A percentile compares a stretch with the other conserved stretches of the same genome.
Evolutionary conservation across 1,140 invertebrate species (phyloP).

Genomic region (Hypothenemus hampei): DNA sequence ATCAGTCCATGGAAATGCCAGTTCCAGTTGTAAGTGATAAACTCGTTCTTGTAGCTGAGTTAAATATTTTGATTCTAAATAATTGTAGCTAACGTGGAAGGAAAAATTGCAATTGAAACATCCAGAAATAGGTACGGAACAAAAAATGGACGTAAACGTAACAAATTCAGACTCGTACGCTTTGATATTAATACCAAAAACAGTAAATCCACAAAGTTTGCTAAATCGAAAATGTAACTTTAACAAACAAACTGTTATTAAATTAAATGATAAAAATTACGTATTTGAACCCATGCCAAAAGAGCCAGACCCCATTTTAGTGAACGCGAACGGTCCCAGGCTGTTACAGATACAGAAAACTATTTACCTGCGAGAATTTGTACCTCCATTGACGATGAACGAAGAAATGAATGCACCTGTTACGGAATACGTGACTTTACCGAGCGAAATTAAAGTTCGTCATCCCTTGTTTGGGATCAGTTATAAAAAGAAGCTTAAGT

Average conservation of each 20-base stretch:
- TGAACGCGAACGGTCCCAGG: conserved; percentile 6
- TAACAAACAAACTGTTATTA: conserved; percentile 11
- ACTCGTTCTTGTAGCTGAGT: too few species aligned
- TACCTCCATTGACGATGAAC: conserved; percentile 8
- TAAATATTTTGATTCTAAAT: too few species aligned
- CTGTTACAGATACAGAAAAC: conserved; percentile 14
- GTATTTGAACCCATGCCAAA: conserved; percentile 19
- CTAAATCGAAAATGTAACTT: conserved; percentile 14
- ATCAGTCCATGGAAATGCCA: too few species aligned
- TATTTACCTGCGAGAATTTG: conserved; percentile 14
- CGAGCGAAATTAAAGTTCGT: conserved; percentile 19
- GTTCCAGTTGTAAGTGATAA: too few species aligned
- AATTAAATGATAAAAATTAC: conserved; percentile 23
- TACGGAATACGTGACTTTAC: conserved; percentile 10
- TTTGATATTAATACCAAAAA: conserved; percentile 24
- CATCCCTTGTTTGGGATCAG: conserved; percentile 31
- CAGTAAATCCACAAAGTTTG: conserved; percentile 20
- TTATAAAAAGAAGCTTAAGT: conserved; percentile 24
- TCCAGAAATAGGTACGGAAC: background rate
- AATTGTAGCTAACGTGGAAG: background rate
- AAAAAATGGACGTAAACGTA: background rate
- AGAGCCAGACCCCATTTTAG: conserved; percentile 15
- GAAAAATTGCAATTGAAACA: background rate
- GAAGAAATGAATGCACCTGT: background rate
- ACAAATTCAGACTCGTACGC: background rate